Evolutionary conservation across 2,797 vertebrate species (phyloP).

Genomic region (Enteromius anoplus): DNA sequence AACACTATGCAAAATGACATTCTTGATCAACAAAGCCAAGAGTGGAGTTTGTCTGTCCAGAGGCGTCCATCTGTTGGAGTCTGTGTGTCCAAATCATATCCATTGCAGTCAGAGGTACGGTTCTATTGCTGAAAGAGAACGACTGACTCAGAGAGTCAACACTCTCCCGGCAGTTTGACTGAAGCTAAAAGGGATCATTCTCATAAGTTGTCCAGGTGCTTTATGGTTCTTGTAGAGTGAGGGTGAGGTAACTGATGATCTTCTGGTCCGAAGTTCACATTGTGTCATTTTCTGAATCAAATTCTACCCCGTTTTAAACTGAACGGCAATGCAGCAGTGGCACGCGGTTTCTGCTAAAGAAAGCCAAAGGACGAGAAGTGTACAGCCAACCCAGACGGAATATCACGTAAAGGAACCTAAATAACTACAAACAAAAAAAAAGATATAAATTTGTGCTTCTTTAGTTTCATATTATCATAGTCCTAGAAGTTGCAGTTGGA

Average conservation of each 20-base stretch:
- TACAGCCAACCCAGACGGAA: slow-evolving; percentile 56
- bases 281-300: slow-evolving; percentile 29
- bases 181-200: slow-evolving; percentile 16
- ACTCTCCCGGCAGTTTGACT: slow-evolving; percentile 44
- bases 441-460: slow-evolving; percentile 86
- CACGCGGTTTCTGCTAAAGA: slow-evolving; percentile 43
- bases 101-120: slow-evolving; percentile 14
- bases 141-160: not conserved
- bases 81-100: slow-evolving; percentile 15
- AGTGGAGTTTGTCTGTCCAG: slow-evolving; percentile 7
- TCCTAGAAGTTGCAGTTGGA: slow-evolving; percentile 62
- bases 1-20: not conserved
- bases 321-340: slow-evolving; percentile 45
- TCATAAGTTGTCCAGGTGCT: slow-evolving; percentile 26
- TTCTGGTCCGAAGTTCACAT: slow-evolving; percentile 27
- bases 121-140: slow-evolving; percentile 41
- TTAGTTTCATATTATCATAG: slow-evolving; percentile 76
- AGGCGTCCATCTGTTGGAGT: slow-evolving; percentile 32
- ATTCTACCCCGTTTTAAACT: slow-evolving; percentile 14
- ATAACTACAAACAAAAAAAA: slow-evolving; percentile 61
- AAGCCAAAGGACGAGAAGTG: slow-evolving; percentile 54
- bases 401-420: slow-evolving; percentile 58
- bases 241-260: slow-evolving; percentile 24
- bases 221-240: slow-evolving; percentile 25
- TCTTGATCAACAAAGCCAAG: slow-evolving; percentile 27